A percentile compares a stretch with the other conserved stretches of the same genome.
These are phyloP conservation scores for Scaptomyza cyrtandrae DNA, from an alignment of 2,888 invertebrate genomes.

Conservation along the genomic window DNA sequence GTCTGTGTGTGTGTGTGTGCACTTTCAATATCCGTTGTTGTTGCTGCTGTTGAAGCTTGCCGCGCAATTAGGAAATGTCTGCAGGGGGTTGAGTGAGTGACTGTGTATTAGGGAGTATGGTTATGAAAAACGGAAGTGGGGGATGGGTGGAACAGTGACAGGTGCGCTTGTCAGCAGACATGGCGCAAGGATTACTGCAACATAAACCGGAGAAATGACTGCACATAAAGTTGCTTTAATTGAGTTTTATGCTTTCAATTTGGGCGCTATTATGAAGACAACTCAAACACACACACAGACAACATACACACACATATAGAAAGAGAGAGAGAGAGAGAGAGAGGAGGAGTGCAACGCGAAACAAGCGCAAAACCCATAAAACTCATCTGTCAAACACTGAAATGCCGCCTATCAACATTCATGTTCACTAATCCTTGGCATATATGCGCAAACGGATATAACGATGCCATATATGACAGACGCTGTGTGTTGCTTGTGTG, in stretches of 20 bases:
- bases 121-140: neutral
- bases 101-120: neutral
- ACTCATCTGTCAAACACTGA: conserved; percentile 75
- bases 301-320: conserved; percentile 15
- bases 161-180: conserved; percentile 56
- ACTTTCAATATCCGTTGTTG: conserved; percentile 70
- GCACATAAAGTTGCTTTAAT: conserved; percentile 75
- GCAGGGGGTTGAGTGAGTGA: conserved; percentile 6
- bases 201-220: conserved; percentile 71
- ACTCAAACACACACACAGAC: conserved; percentile 20
- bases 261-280: conserved; percentile 66
- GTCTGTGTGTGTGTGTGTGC: conserved; percentile 33
- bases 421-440: conserved; percentile 73
- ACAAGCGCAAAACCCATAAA: conserved; percentile 69
- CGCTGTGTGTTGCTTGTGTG: conserved; percentile 12
- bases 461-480: conserved; percentile 41
- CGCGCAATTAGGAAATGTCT: conserved; percentile 72
- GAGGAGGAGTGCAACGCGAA: conserved; percentile 21
- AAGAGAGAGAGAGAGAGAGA: neutral
- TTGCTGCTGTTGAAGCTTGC: conserved; percentile 45
- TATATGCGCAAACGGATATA: conserved; percentile 74
- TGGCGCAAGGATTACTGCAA: conserved; percentile 64
- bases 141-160: conserved; percentile 29
- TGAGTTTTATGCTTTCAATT: conserved; percentile 74
- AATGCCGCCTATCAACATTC: conserved; percentile 72